Evolutionary conservation across 2,113 vertebrate genomes (phyloP).

Genomic region (Microcebus lehilahytsara): DNA sequence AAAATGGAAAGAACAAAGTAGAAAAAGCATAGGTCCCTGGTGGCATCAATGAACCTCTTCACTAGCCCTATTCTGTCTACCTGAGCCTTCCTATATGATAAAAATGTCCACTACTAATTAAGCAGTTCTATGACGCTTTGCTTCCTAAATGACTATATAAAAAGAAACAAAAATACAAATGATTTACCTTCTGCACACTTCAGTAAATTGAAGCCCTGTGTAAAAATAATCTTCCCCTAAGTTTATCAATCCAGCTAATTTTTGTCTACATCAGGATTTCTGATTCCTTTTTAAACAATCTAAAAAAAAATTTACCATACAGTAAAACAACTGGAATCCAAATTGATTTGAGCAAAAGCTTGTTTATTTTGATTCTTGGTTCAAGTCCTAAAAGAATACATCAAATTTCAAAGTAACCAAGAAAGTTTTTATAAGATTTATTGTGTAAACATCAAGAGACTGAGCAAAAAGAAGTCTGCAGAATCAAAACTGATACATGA

Average conservation of each 20-base stretch:
- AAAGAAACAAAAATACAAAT: not conserved
- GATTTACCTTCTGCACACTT: not conserved
- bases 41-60: not conserved
- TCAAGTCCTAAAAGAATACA: not conserved
- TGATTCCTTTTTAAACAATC: not conserved
- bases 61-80: not conserved
- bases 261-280: not conserved
- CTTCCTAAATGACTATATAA: not conserved
- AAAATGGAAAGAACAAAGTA: not conserved
- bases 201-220: not conserved
- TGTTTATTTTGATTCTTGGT: not conserved
- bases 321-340: not conserved
- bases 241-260: not conserved
- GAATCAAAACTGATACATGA: not conserved
- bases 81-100: not conserved
- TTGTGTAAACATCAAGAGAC: not conserved
- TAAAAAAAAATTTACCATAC: not conserved
- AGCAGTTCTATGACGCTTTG: not conserved
- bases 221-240: not conserved
- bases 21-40: not conserved
- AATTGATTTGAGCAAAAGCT: not conserved
- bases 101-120: not conserved
- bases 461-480: not conserved
- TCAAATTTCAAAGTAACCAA: not conserved
- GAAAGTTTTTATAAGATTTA: not conserved